Percentiles rank a stretch among this genome's conserved stretches.
Evolutionary conservation across 2,797 vertebrate species (phyloP).

Genomic region (Moxostoma hubbsi): DNA sequence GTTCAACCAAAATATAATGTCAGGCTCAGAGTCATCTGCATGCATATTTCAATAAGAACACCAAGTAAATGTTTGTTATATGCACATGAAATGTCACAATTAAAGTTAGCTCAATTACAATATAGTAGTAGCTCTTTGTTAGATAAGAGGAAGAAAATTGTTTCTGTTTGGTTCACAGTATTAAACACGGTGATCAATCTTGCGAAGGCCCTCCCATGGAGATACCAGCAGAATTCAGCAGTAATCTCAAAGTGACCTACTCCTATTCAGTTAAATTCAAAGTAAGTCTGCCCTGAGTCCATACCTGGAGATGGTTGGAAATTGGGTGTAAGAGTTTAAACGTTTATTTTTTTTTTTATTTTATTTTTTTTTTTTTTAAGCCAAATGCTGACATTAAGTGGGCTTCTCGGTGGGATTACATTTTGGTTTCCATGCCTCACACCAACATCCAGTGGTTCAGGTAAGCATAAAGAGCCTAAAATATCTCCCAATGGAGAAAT

Average conservation of each 20-base stretch:
- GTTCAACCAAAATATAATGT: neutral
- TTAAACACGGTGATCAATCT: constrained; percentile 75
- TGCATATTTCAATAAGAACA: no score
- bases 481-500: neutral
- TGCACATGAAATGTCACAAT: neutral
- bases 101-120: neutral
- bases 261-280: constrained; percentile 87
- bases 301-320: neutral
- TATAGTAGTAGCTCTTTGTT: neutral
- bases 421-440: constrained; percentile 90
- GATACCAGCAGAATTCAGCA: constrained; percentile 77
- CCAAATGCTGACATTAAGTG: constrained; percentile 84
- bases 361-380: constrained; percentile 8
- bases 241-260: constrained; percentile 81
- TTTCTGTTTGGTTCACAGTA: constrained; percentile 71
- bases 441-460: constrained; percentile 94
- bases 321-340: neutral
- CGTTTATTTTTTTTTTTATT: neutral
- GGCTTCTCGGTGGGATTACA: constrained; percentile 93
- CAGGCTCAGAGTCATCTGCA: neutral
- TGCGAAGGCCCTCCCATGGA: constrained; percentile 85
- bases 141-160: neutral
- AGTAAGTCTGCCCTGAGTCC: constrained; percentile 68
- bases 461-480: constrained; percentile 68
- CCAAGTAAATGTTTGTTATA: neutral